Percentiles rank a stretch among this genome's conserved stretches.
Conservation (phyloP, 2,797 vertebrate genomes). For the Enteromius trimaculatus region DNA sequence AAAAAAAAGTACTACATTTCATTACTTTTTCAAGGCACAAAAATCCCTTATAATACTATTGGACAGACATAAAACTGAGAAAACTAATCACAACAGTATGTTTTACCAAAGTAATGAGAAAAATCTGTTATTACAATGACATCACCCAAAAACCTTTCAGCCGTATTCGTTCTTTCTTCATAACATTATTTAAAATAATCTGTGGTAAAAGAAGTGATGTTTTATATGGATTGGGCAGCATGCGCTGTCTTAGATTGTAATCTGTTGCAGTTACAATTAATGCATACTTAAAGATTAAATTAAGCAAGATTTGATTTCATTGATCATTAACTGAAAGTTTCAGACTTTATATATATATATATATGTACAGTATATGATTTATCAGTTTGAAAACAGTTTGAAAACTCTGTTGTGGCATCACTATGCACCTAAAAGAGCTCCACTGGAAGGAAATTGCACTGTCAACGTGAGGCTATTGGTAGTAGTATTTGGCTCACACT, state of each 20-base stretch:
- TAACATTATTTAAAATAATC: slow-evolving; percentile 44
- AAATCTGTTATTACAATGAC: slow-evolving; percentile 42
- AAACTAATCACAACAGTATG: slow-evolving; percentile 47
- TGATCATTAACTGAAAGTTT: neutral
- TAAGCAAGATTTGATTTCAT: neutral
- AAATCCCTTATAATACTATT: slow-evolving; percentile 18
- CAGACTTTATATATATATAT: neutral
- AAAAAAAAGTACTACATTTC: slow-evolving; percentile 18
- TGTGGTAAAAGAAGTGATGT: slow-evolving; percentile 29
- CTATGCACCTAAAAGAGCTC: slow-evolving; percentile 39
- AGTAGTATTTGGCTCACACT: slow-evolving; percentile 26
- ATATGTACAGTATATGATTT: neutral
- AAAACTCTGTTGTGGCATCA: slow-evolving; percentile 29
- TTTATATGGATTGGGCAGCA: slow-evolving; percentile 39
- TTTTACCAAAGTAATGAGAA: slow-evolving; percentile 40
- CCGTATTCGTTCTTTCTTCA: slow-evolving; percentile 28
- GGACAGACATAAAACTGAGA: slow-evolving; percentile 27
- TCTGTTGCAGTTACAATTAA: slow-evolving; percentile 32
- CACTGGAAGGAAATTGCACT: slow-evolving; percentile 13
- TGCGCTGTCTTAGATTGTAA: slow-evolving; percentile 25
- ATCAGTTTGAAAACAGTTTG: neutral
- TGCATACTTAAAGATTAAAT: neutral
- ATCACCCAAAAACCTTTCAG: slow-evolving; percentile 33
- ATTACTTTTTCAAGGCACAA: slow-evolving; percentile 17
- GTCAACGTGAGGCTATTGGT: slow-evolving; percentile 18